Conservation (phyloP, 2,888 invertebrate species). For the Gasteruption jaculator region DNA sequence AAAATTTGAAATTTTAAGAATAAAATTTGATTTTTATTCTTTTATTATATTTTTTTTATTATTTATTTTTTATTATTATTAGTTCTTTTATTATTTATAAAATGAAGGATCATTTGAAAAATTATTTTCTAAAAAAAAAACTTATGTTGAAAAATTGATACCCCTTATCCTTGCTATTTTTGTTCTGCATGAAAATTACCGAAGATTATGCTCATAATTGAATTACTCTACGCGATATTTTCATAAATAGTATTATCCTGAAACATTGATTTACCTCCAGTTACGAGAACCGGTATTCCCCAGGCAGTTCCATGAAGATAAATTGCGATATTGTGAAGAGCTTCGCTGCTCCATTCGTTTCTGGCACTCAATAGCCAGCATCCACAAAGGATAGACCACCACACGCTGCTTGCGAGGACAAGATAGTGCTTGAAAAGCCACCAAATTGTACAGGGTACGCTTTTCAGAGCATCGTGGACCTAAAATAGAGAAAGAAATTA, state of each 20-base stretch:
- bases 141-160: not conserved
- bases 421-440: constrained; percentile 76
- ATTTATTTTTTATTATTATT: too few species aligned
- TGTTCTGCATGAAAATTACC: too few species aligned
- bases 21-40: too few species aligned
- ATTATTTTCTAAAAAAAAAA: not conserved
- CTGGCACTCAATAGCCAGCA: constrained; percentile 89
- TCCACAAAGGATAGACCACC: constrained; percentile 85
- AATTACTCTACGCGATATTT: too few species aligned
- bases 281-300: constrained; percentile 82
- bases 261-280: constrained; percentile 58
- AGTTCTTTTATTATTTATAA: too few species aligned
- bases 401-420: constrained; percentile 73
- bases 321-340: constrained; percentile 79
- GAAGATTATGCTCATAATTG: too few species aligned
- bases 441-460: constrained; percentile 66
- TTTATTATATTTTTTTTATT: too few species aligned
- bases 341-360: constrained; percentile 91
- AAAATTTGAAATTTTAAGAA: too few species aligned
- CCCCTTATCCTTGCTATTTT: too few species aligned
- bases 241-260: constrained; percentile 14
- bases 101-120: not conserved
- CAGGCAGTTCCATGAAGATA: constrained; percentile 84
- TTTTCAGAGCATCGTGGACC: constrained; percentile 52
- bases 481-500: constrained; percentile 12